phyloP scores from a whole-genome alignment of 2,113 vertebrate species.

The Pyrgilauda ruficollis region DNA sequence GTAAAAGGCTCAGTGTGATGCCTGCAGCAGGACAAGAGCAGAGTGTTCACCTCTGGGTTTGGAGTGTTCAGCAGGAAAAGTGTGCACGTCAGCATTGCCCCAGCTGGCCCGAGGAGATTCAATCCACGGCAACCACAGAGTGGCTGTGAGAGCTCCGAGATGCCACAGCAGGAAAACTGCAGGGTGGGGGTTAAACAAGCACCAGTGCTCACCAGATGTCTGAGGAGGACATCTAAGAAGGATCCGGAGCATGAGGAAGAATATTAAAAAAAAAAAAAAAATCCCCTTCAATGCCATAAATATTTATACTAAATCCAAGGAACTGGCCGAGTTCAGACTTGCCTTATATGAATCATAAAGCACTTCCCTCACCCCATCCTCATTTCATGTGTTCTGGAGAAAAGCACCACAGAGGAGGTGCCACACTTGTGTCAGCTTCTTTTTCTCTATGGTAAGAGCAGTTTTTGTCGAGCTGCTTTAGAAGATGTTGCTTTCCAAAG shows the following conservation, averaged over 20 bases:
- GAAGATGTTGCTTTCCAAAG: not conserved
- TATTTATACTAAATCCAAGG: conserved; percentile 47
- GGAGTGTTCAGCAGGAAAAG: conserved; percentile 67
- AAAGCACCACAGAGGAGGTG: conserved; percentile 10
- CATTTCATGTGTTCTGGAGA: not conserved
- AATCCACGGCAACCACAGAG: conserved; percentile 38
- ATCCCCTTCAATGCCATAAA: conserved; percentile 11
- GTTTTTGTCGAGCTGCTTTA: not conserved
- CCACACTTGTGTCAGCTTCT: not conserved
- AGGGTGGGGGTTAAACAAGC: conserved; percentile 34
- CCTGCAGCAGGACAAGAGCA: not conserved
- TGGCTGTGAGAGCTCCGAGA: not conserved
- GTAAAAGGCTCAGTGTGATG: not conserved
- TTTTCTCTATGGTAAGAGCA: not conserved
- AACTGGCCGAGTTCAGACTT: conserved; percentile 1
- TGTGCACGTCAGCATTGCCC: conserved; percentile 62
- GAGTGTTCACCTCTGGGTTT: conserved; percentile 36
- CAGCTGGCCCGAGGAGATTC: conserved; percentile 1
- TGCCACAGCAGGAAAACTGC: conserved; percentile 34
- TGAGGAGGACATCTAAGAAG: not conserved
- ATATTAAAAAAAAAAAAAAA: not conserved
- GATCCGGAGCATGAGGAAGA: not conserved
- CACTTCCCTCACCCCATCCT: not conserved
- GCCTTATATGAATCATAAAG: not conserved
- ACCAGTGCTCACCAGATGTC: conserved; percentile 48